Evolutionary conservation across 2,888 invertebrate species (phyloP).

Genomic region (Cerastis leucographa): DNA sequence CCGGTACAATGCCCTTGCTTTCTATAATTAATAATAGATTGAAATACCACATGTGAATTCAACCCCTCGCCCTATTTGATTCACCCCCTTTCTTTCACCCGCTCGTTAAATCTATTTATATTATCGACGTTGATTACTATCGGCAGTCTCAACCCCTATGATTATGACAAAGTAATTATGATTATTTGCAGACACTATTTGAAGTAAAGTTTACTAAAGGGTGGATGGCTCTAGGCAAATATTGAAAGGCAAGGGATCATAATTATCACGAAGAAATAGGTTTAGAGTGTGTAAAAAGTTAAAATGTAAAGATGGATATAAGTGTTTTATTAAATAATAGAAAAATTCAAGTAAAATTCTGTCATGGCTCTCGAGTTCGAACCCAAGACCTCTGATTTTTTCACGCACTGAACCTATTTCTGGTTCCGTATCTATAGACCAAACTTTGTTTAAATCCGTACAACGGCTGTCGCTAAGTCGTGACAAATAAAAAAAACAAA

Average conservation of each 20-base stretch:
- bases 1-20: background rate
- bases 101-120: slow-evolving; percentile 62
- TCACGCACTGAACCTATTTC: background rate
- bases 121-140: slow-evolving; percentile 69
- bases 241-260: background rate
- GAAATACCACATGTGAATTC: slow-evolving; percentile 52
- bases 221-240: background rate
- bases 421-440: background rate
- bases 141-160: slow-evolving; percentile 48
- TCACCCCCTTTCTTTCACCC: slow-evolving; percentile 34
- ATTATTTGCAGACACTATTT: slow-evolving; percentile 34
- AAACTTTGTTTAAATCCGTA: background rate
- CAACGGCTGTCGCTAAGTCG: background rate
- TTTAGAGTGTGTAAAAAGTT: background rate
- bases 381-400: background rate
- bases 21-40: slow-evolving; percentile 30
- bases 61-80: slow-evolving; percentile 44
- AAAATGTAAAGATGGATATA: background rate
- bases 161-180: slow-evolving; percentile 53
- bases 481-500: background rate
- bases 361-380: background rate
- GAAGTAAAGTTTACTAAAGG: background rate
- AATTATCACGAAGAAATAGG: background rate
- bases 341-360: too few relatives aligned
- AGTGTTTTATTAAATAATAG: background rate